Evolutionary conservation across 2,888 invertebrate genomes (phyloP).

Genomic region (Ormyrus nitidulus): DNA sequence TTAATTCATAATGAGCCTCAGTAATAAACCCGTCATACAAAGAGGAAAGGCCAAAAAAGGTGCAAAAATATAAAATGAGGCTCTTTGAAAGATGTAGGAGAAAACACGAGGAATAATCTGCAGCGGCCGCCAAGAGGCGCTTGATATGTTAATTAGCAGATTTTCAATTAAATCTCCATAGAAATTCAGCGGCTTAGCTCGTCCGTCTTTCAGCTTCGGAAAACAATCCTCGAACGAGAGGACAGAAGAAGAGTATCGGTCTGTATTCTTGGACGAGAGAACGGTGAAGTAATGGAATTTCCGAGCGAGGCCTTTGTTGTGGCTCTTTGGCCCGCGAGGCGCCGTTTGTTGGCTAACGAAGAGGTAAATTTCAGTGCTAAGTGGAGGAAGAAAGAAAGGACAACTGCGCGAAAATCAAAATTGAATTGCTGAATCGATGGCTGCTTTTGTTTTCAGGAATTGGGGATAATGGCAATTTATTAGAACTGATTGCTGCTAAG

Average conservation of each 20-base stretch:
- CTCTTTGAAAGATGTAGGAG: too few relatives aligned
- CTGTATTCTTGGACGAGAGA: neutral
- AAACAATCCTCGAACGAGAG: conserved; percentile 34
- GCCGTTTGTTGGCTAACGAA: conserved; percentile 14
- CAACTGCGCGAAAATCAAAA: too few relatives aligned
- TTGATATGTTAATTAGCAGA: conserved; percentile 67
- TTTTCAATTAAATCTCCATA: conserved; percentile 59
- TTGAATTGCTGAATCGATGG: too few relatives aligned
- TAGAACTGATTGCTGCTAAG: too few relatives aligned
- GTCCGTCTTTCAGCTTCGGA: neutral
- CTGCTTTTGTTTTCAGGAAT: too few relatives aligned
- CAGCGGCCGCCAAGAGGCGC: conserved; percentile 44
- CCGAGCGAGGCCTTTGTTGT: conserved; percentile 7
- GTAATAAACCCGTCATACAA: too few relatives aligned
- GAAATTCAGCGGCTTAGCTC: conserved; percentile 56
- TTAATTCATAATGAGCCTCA: too few relatives aligned
- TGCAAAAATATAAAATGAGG: too few relatives aligned
- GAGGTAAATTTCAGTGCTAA: neutral
- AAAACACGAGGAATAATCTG: conserved; percentile 10
- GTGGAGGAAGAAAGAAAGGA: neutral
- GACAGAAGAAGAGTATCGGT: neutral
- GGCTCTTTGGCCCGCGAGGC: neutral
- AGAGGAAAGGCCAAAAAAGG: too few relatives aligned
- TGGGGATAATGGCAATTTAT: too few relatives aligned
- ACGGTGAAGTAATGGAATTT: conserved; percentile 31